These are phyloP conservation scores for Cryptosula pallasiana DNA, from an alignment of 2,888 invertebrate species.

Conservation along the genomic window DNA sequence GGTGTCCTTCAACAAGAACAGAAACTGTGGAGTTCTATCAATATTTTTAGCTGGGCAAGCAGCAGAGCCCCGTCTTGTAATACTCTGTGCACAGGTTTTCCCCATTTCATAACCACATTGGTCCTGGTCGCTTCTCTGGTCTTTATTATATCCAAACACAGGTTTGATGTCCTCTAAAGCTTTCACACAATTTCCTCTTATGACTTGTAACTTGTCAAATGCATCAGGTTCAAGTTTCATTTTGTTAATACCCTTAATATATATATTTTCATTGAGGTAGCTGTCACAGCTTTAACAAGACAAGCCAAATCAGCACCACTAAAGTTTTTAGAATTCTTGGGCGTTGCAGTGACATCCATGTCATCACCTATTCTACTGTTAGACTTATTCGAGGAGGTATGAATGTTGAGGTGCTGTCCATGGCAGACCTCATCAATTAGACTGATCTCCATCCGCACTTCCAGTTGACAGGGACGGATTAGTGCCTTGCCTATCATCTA, in stretches of 20 bases:
- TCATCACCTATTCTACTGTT: constrained; percentile 60
- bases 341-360: constrained; percentile 76
- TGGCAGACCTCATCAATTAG: constrained; percentile 91
- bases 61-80: constrained; percentile 86
- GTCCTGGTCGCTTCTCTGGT: constrained; percentile 78
- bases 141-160: too few species aligned
- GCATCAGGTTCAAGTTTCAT: neutral
- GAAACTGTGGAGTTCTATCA: constrained; percentile 66
- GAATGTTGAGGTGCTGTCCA: constrained; percentile 90
- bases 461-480: constrained; percentile 89
- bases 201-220: neutral
- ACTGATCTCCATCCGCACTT: constrained; percentile 65
- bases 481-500: constrained; percentile 99
- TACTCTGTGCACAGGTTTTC: constrained; percentile 77
- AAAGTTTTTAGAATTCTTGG: constrained; percentile 80
- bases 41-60: constrained; percentile 72
- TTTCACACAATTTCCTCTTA: neutral
- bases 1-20: constrained; percentile 87
- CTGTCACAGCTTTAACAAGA: constrained; percentile 86
- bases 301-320: constrained; percentile 95
- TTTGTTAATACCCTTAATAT: neutral
- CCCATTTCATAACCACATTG: constrained; percentile 89
- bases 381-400: constrained; percentile 85
- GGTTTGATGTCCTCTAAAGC: neutral
- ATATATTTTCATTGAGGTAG: constrained; percentile 81